Evolutionary conservation across 1,140 invertebrate species (phyloP), one percentile per base, ranked within the genome.

Genomic region (Drosophila quadrilineata): DNA sequence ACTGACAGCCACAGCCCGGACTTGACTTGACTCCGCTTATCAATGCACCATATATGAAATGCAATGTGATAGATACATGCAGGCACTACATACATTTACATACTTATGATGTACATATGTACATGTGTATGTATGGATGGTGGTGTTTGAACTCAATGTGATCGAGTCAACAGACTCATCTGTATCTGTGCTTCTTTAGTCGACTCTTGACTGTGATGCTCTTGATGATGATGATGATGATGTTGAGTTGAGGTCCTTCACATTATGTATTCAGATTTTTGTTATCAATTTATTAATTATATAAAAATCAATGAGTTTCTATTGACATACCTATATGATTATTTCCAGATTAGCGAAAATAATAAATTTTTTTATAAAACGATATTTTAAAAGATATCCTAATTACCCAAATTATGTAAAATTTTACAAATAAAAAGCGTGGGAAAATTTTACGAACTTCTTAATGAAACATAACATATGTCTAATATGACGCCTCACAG

Each of bases 111-210:
- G 2, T 36, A 52, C 31, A 21, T 29, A 36, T 24, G 8, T 29
- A 26, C 16, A 6, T 9, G 9, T 46, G 72, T 65, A 58, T 65
- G 77, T 85, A 73, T 85, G 56, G n/a, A n/a, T n/a, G n/a, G n/a
- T n/a, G n/a, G n/a, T n/a, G n/a, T n/a, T 63, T 77, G 73, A 85
- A 85, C 74, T 43, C 74, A 57, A 6, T 16, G 48, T 43, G 46
- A 19, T 19, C 48, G 41, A 46, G 38, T 9, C 50, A 49, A 57
- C 17, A 43, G 48, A 31, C 52, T 54, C 59, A 60, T 24, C 35
- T 14, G 33, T 28, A 46, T 24, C 29, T n/a, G n/a, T n/a, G n/a
- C n/a, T 24, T 4, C 19, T 57, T 10, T 50, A 49, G 54, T 29
- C 26, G 29, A 16, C 28, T 72, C 21, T 31, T 54, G 35, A 67